phyloP scores from a whole-genome alignment of 1,140 invertebrate species.

The Tetraneura akinire region DNA sequence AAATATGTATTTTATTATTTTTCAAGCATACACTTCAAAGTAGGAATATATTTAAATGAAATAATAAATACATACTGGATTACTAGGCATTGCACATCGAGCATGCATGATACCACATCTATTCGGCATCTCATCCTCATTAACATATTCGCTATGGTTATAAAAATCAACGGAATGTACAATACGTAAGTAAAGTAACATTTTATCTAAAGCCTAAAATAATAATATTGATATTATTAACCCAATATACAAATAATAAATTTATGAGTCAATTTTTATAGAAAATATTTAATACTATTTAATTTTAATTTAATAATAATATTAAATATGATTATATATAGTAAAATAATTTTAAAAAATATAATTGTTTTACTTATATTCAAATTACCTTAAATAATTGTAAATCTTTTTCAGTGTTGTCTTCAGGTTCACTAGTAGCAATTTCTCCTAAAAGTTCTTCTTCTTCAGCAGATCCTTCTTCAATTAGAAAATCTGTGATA shows the following conservation, averaged over 20 bases:
- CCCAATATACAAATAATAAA: neutral
- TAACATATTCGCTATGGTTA: slow-evolving; percentile 97
- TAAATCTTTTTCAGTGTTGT: slow-evolving; percentile 61
- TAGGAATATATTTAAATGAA: neutral
- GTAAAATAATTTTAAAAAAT: no score
- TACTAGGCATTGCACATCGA: slow-evolving; percentile 78
- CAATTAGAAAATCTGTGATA: slow-evolving; percentile 97
- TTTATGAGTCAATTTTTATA: no score
- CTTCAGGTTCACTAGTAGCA: slow-evolving; percentile 72
- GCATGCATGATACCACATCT: slow-evolving; percentile 98
- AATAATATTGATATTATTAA: neutral
- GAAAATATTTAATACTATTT: no score
- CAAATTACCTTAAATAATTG: slow-evolving; percentile 68
- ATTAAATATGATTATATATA: no score
- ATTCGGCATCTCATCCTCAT: slow-evolving; percentile 99
- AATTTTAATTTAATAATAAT: no score
- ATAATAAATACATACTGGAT: slow-evolving; percentile 68
- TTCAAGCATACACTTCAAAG: neutral
- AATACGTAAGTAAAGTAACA: slow-evolving; percentile 91
- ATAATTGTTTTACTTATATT: no score
- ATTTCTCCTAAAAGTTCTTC: slow-evolving; percentile 88
- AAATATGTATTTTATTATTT: slow-evolving; percentile 36
- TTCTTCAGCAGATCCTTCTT: slow-evolving; percentile 97
- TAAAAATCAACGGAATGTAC: slow-evolving; percentile 99
- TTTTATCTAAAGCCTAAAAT: slow-evolving; percentile 71